A percentile compares a stretch with the other conserved stretches of the same genome.
These are phyloP conservation scores for Neodiprion pinetum DNA, from an alignment of 1,140 invertebrate species.

Conservation along the genomic window DNA sequence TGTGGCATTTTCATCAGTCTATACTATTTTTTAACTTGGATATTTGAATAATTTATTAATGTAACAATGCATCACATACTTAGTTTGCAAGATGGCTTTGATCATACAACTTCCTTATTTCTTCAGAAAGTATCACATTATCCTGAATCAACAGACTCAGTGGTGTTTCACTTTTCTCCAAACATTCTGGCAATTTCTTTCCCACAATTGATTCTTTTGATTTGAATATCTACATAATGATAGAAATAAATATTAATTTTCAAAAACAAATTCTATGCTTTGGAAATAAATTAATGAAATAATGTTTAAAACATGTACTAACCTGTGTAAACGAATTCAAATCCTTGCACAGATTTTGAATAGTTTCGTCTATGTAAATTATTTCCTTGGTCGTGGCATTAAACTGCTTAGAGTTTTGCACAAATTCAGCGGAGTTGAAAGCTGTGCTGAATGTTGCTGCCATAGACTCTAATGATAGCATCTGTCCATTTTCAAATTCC, in stretches of 20 bases:
- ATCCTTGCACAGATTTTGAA: conserved; percentile 1
- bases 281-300: neutral
- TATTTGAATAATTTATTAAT: neutral
- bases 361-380: neutral
- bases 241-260: too few species aligned
- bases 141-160: neutral
- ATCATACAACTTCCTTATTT: neutral
- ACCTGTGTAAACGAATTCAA: neutral
- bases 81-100: too few species aligned
- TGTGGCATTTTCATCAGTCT: too few species aligned
- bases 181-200: neutral
- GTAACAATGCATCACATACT: neutral
- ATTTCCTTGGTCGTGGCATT: neutral
- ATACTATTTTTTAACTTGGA: neutral
- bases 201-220: neutral
- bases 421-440: neutral
- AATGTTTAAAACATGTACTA: neutral
- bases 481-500: neutral
- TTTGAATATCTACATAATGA: neutral
- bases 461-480: neutral
- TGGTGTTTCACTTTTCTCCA: neutral
- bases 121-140: neutral
- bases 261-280: neutral
- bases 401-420: neutral
- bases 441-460: neutral